Evolutionary conservation across 2,888 invertebrate genomes (phyloP), one percentile per base, ranked within the genome.

Genomic region (Pseudanteris insignis): DNA sequence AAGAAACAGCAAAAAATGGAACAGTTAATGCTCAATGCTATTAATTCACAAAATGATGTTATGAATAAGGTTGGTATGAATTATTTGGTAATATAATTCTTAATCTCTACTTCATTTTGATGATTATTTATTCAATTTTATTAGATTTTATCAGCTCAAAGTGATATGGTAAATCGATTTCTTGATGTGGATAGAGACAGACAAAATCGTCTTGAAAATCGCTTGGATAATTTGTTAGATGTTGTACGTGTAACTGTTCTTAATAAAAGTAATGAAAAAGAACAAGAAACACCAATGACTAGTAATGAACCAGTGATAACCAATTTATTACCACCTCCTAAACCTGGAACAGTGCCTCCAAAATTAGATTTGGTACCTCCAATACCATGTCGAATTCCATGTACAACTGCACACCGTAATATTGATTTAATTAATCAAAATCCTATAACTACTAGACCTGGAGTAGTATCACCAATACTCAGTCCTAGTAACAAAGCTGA

Each of bases 31-130:
- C 40, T 79, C 14, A 77, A 64, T 58, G 80, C 80, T 1, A 77
- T 80, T 10, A 78, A 69, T 61, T 78, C 78, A 2, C 80, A 80
- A 51, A 79, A 68, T 37, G 80, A 80, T 61, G 79, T 78, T 2
- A 78, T 80, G 2, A 78, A 79, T 64, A 80, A 78, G 72, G 78
- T 77, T n/a, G n/a, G n/a, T n/a, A n/a, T n/a, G n/a, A n/a, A n/a
- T n/a, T n/a, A n/a, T n/a, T n/a, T n/a, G n/a, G n/a, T n/a, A n/a
- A n/a, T n/a, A n/a, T n/a, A n/a, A n/a, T n/a, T n/a, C n/a, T n/a
- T n/a, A n/a, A n/a, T n/a, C n/a, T n/a, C n/a, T n/a, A n/a, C n/a
- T n/a, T n/a, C n/a, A n/a, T n/a, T n/a, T n/a, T n/a, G n/a, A n/a
- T n/a, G n/a, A n/a, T n/a, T n/a, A n/a, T n/a, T n/a, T n/a, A n/a